Evolutionary conservation across 2,888 invertebrate genomes (phyloP).

Genomic region (Germaria angustata): DNA sequence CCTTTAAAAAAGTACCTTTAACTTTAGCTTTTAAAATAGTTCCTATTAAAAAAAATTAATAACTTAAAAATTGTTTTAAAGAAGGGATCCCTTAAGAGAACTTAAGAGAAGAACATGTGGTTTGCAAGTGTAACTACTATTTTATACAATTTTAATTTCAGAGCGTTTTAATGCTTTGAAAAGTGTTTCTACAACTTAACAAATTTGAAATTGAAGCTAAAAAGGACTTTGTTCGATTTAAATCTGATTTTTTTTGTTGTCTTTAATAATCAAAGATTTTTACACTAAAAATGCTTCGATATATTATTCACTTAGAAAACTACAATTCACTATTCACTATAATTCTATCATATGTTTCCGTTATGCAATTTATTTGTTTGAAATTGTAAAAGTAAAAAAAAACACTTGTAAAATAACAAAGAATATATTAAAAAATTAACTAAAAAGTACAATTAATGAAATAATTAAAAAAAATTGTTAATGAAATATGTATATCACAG

Average conservation of each 20-base stretch:
- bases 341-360: constrained; percentile 54
- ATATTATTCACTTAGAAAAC: background rate
- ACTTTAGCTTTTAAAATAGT: no score
- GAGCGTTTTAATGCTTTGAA: no score
- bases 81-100: background rate
- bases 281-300: background rate
- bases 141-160: no score
- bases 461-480: constrained; percentile 63
- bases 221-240: background rate
- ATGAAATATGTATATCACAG: constrained; percentile 79
- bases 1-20: background rate
- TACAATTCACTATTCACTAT: constrained; percentile 48
- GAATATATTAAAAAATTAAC: constrained; percentile 26
- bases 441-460: no score
- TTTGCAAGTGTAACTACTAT: no score
- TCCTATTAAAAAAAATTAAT: background rate
- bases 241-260: background rate
- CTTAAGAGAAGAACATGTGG: no score
- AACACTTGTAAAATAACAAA: background rate
- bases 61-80: background rate
- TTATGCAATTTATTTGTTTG: constrained; percentile 11
- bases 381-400: constrained; percentile 7
- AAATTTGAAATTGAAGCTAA: no score
- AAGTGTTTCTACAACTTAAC: no score
- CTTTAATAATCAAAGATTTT: background rate